Evolutionary conservation across 2,888 invertebrate genomes (phyloP).

Genomic region (Watsonalla binaria): DNA sequence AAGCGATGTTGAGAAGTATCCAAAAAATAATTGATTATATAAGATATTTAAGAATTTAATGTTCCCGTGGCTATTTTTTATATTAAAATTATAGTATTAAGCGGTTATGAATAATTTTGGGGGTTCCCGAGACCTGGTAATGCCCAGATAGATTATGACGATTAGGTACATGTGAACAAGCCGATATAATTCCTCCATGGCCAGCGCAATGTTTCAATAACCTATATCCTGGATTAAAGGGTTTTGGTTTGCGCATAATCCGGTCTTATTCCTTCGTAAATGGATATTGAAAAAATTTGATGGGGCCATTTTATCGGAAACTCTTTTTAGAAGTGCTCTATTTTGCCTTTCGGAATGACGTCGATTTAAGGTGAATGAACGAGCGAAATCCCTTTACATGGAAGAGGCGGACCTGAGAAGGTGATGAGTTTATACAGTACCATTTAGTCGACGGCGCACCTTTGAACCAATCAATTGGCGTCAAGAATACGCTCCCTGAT

Average conservation of each 20-base stretch:
- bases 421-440: slow-evolving; percentile 74
- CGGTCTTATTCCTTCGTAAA: slow-evolving; percentile 68
- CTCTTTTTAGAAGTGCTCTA: slow-evolving; percentile 70
- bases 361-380: slow-evolving; percentile 76
- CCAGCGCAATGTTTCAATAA: slow-evolving; percentile 59
- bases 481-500: slow-evolving; percentile 48
- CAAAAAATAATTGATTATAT: too few relatives aligned
- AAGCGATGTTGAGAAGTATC: too few relatives aligned
- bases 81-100: too few relatives aligned
- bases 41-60: too few relatives aligned
- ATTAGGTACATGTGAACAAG: slow-evolving; percentile 27
- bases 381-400: slow-evolving; percentile 72
- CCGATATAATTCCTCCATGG: slow-evolving; percentile 50
- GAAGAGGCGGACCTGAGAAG: slow-evolving; percentile 70
- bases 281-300: slow-evolving; percentile 74
- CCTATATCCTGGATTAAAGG: slow-evolving; percentile 65
- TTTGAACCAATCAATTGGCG: slow-evolving; percentile 65
- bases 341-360: slow-evolving; percentile 71
- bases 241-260: slow-evolving; percentile 67
- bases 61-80: too few relatives aligned
- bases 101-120: too few relatives aligned
- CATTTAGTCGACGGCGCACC: slow-evolving; percentile 69
- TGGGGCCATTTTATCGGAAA: slow-evolving; percentile 68
- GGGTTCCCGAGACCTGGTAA: background rate
- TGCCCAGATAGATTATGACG: slow-evolving; percentile 8